phyloP scores from a whole-genome alignment of 2,113 vertebrate species.

The Hippocampus comes region DNA sequence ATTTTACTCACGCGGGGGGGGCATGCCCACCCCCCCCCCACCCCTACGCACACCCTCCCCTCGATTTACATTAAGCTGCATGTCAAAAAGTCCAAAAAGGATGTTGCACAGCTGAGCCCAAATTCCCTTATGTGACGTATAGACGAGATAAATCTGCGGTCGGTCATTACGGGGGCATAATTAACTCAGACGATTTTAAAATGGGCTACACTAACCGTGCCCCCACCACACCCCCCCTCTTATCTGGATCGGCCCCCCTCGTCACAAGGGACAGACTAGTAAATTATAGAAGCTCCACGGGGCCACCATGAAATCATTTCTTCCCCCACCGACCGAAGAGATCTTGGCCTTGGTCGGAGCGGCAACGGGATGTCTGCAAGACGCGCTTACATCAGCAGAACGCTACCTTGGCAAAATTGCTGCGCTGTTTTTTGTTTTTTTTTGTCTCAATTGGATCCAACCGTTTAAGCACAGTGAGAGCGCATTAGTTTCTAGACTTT shows the following conservation, averaged over 20 bases:
- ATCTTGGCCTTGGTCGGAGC: neutral
- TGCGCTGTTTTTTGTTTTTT: neutral
- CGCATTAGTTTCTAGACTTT: neutral
- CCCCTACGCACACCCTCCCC: neutral
- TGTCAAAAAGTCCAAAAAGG: neutral
- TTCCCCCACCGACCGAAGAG: neutral
- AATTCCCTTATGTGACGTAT: neutral
- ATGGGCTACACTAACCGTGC: neutral
- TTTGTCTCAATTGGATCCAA: neutral
- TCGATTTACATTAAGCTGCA: constrained; percentile 1
- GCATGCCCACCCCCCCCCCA: neutral
- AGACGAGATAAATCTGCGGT: neutral
- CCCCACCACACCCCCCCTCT: neutral
- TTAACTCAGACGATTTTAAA: neutral
- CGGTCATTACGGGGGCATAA: neutral
- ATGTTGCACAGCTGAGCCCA: neutral
- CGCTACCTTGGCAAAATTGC: neutral
- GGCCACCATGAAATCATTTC: neutral
- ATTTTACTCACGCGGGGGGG: constrained; percentile 22
- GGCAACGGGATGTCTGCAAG: neutral
- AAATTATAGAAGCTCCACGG: neutral
- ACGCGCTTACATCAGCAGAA: neutral
- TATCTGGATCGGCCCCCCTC: neutral
- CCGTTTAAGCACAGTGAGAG: neutral
- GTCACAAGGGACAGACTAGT: neutral